Conservation (phyloP, 2,888 invertebrate genomes). For the Plutella xylostella region DNA sequence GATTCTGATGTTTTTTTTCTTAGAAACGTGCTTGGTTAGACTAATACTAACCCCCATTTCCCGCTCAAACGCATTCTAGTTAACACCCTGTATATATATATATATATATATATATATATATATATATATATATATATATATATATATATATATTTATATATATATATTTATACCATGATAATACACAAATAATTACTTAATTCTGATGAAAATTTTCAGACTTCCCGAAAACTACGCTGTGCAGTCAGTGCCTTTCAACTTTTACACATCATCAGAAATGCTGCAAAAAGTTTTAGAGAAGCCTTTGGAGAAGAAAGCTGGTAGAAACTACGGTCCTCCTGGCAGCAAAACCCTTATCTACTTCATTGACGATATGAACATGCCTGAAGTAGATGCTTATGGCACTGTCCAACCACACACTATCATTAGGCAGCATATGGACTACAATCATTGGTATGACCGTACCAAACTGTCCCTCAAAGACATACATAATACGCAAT, state of each 20-base stretch:
- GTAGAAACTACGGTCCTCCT: conserved; percentile 94
- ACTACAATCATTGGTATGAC: conserved; percentile 94
- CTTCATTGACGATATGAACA: conserved; percentile 98
- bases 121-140: too few species aligned
- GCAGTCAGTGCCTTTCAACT: conserved; percentile 95
- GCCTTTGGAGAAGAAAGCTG: conserved; percentile 96
- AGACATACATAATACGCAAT: conserved; percentile 97
- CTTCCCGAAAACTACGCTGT: conserved; percentile 89
- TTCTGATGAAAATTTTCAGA: conserved; percentile 29
- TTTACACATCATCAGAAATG: conserved; percentile 96
- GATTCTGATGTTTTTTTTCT: too few species aligned
- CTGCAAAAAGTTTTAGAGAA: conserved; percentile 93
- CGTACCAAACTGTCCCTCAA: conserved; percentile 88
- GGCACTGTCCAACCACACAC: conserved; percentile 98
- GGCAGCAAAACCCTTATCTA: conserved; percentile 94
- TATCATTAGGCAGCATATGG: conserved; percentile 93
- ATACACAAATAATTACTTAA: background rate
- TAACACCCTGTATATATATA: too few species aligned
- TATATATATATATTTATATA: too few species aligned
- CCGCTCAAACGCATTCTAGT: too few species aligned
- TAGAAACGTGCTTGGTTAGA: too few species aligned
- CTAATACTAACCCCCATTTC: too few species aligned
- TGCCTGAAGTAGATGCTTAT: conserved; percentile 92
- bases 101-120: too few species aligned
- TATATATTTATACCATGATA: too few species aligned